Evolutionary conservation across 2,797 vertebrate genomes (phyloP).

Genomic region (Ctenochaetus hawaiiensis): DNA sequence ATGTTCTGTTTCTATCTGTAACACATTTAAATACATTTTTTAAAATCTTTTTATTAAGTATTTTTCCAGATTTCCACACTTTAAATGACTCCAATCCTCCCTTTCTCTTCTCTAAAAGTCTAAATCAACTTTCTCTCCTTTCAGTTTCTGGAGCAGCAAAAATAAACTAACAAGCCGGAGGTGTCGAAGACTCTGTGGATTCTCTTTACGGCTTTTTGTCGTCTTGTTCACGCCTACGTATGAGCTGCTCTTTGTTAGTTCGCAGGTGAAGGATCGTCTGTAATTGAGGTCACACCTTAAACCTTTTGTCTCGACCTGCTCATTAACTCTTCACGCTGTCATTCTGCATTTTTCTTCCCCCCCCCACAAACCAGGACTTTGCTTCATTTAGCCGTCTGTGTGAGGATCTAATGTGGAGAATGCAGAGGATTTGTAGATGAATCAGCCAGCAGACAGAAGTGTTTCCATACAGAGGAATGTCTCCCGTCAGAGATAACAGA

Average conservation of each 20-base stretch:
- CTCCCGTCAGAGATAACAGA: slow-evolving; percentile 45
- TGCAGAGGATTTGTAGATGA: slow-evolving; percentile 38
- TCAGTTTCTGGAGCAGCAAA: slow-evolving; percentile 55
- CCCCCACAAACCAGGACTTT: neutral
- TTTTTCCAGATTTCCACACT: neutral
- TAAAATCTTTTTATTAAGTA: neutral
- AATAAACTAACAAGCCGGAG: slow-evolving; percentile 83
- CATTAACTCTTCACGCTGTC: slow-evolving; percentile 68
- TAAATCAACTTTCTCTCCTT: slow-evolving; percentile 25
- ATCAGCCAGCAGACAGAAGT: neutral
- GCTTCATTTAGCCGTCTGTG: neutral
- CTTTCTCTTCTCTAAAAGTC: neutral
- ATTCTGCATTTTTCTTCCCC: slow-evolving; percentile 39
- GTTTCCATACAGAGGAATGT: slow-evolving; percentile 26
- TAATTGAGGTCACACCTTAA: slow-evolving; percentile 82
- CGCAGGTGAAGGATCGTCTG: slow-evolving; percentile 72
- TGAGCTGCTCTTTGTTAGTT: slow-evolving; percentile 80
- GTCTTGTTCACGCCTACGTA: slow-evolving; percentile 76
- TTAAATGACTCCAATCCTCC: neutral
- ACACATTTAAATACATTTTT: neutral
- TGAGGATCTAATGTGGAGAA: slow-evolving; percentile 9
- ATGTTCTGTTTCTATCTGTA: neutral
- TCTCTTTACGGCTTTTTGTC: slow-evolving; percentile 79
- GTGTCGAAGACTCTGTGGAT: slow-evolving; percentile 75
- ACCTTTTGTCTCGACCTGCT: slow-evolving; percentile 75